Conservation (phyloP, 2,797 vertebrate species). For the Chiloscyllium punctatum region DNA sequence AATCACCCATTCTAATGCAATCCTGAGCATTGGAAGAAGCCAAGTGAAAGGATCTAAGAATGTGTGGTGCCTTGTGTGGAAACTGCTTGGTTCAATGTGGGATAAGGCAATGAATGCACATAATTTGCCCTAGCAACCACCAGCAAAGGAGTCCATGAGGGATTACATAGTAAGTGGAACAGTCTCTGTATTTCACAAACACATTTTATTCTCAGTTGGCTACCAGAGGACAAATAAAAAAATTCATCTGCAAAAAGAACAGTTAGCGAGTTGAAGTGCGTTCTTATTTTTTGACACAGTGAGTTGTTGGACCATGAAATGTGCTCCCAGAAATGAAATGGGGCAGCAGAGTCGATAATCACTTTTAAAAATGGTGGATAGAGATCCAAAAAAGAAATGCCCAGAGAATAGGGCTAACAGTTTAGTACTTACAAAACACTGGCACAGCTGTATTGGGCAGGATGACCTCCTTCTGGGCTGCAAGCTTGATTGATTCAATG, state of each 20-base stretch:
- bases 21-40: neutral
- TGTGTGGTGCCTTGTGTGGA: neutral
- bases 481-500: neutral
- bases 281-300: neutral
- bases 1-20: neutral
- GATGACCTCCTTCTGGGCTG: neutral
- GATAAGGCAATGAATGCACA: neutral
- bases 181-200: neutral
- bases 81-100: neutral
- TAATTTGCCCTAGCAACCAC: neutral
- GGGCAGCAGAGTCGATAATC: neutral
- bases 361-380: neutral
- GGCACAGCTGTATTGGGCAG: slow-evolving; percentile 1
- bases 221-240: neutral
- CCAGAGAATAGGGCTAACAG: too few relatives aligned
- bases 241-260: neutral
- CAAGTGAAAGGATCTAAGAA: neutral
- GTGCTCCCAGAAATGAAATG: too few relatives aligned
- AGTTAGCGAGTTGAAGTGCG: neutral
- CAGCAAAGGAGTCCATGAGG: neutral
- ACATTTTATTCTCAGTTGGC: neutral
- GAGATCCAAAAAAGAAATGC: too few relatives aligned
- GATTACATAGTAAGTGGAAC: neutral
- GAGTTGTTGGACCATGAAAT: neutral
- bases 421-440: neutral